These are phyloP conservation scores for Hydriomena furcata DNA, from an alignment of 2,888 invertebrate genomes.

Conservation along the genomic window DNA sequence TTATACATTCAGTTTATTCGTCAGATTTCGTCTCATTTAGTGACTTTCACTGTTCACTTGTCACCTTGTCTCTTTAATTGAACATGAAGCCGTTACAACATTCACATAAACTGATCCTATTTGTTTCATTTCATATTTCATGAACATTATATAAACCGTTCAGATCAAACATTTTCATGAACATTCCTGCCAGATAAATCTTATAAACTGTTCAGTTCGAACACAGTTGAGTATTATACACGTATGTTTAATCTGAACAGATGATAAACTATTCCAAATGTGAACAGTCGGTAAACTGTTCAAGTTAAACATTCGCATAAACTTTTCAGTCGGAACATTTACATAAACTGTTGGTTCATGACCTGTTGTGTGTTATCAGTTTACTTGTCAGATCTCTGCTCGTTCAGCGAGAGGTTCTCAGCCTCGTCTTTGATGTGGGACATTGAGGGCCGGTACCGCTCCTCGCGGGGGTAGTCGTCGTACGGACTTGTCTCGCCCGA, in stretches of 20 bases:
- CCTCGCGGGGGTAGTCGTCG: conserved; percentile 69
- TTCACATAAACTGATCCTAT: too few relatives aligned
- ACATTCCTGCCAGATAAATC: too few relatives aligned
- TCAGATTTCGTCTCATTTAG: too few relatives aligned
- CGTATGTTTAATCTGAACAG: too few relatives aligned
- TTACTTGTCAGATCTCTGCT: conserved; percentile 79
- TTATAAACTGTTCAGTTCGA: conserved; percentile 2
- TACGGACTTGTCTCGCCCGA: conserved; percentile 75
- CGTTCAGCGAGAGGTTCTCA: conserved; percentile 78
- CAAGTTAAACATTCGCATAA: background rate
- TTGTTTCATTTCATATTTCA: background rate
- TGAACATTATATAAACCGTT: background rate
- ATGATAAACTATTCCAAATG: too few relatives aligned
- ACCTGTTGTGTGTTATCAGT: conserved; percentile 12
- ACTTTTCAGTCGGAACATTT: background rate
- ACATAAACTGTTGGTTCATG: background rate
- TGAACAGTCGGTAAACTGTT: background rate
- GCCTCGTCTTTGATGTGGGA: conserved; percentile 79
- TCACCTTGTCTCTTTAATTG: too few relatives aligned
- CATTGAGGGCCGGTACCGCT: conserved; percentile 69
- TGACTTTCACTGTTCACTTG: too few relatives aligned
- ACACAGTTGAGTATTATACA: too few relatives aligned
- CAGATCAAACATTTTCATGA: background rate
- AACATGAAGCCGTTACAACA: too few relatives aligned
- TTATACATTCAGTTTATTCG: too few relatives aligned